Conservation (phyloP, 2,113 vertebrate species). For the Spermophilus dauricus region DNA sequence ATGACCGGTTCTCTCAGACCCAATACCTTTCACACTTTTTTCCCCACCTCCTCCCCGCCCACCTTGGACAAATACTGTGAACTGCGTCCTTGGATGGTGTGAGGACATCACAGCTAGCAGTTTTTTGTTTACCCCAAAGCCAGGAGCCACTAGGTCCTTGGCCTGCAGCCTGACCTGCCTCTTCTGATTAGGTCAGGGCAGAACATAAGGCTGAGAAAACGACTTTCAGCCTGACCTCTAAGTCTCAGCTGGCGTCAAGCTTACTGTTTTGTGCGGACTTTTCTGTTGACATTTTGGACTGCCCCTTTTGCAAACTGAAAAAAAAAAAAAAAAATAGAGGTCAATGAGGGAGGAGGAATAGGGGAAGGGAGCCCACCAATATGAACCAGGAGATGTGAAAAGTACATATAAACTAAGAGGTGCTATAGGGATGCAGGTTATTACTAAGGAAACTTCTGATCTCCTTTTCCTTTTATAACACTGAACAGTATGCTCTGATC, state of each 20-base stretch:
- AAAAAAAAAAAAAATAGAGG: not conserved
- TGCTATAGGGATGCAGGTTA: not conserved
- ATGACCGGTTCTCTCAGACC: slow-evolving; percentile 7
- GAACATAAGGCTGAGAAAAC: slow-evolving; percentile 14
- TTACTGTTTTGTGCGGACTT: not conserved
- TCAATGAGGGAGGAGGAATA: slow-evolving; percentile 4
- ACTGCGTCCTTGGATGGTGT: slow-evolving; percentile 37
- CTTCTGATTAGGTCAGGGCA: slow-evolving; percentile 47
- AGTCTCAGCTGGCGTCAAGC: not conserved
- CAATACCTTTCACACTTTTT: not conserved
- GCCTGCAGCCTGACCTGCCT: not conserved
- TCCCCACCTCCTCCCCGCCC: not conserved
- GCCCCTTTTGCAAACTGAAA: slow-evolving; percentile 46
- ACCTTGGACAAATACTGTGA: slow-evolving; percentile 49
- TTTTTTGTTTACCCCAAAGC: slow-evolving; percentile 64
- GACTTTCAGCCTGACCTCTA: slow-evolving; percentile 38
- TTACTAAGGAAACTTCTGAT: not conserved
- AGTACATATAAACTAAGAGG: not conserved
- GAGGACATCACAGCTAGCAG: not conserved
- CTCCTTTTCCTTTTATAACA: not conserved
- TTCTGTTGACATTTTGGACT: slow-evolving; percentile 50
- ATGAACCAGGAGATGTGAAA: not conserved
- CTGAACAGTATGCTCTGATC: not conserved
- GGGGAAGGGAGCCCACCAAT: not conserved
- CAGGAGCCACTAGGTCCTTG: slow-evolving; percentile 64